Conservation (phyloP, 2,797 vertebrate species). For the Rallus crepitans region DNA sequence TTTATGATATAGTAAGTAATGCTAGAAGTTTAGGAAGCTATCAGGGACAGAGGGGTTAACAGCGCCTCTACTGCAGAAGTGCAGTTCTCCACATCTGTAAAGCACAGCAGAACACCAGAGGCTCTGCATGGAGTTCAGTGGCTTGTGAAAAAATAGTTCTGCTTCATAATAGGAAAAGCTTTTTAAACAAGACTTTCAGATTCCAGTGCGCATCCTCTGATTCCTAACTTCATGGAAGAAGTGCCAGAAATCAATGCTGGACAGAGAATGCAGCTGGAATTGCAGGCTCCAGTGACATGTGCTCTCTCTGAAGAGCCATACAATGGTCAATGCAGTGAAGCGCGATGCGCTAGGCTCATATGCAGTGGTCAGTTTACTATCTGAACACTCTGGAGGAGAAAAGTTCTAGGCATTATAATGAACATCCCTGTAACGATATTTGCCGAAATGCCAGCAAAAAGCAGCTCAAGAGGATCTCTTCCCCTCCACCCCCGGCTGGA, state of each 20-base stretch:
- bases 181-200: not conserved
- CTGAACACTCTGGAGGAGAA: not conserved
- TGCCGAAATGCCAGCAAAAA: not conserved
- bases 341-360: not conserved
- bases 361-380: not conserved
- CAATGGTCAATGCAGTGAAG: not conserved
- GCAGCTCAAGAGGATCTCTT: not conserved
- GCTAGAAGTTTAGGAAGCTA: not conserved
- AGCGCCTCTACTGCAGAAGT: not conserved
- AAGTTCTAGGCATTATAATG: not conserved
- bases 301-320: not conserved
- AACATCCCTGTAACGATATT: not conserved
- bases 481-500: not conserved
- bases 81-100: not conserved
- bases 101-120: not conserved
- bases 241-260: fast-evolving
- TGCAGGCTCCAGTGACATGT: not conserved
- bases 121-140: not conserved
- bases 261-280: not conserved
- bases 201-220: not conserved
- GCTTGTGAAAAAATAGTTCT: not conserved
- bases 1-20: not conserved
- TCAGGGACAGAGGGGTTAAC: not conserved
- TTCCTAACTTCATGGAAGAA: not conserved
- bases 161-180: not conserved